Conservation (phyloP, 1,140 invertebrate species). For the Meloidogyne exigua region DNA sequence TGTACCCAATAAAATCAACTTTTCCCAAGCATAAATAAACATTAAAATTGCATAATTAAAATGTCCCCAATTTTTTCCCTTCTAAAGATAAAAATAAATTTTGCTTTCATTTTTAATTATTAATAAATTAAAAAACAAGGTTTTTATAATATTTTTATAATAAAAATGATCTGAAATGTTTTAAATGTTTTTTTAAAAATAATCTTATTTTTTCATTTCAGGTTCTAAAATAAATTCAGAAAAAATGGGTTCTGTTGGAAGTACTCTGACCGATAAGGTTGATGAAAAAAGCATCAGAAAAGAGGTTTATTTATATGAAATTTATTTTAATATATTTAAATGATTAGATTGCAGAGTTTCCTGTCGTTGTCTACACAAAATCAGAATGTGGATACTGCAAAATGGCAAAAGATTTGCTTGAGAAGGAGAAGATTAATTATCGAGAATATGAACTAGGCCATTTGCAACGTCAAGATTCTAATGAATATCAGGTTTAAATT, state of each 20-base stretch:
- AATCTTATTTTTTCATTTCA: background rate
- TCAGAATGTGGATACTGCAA: constrained; percentile 50
- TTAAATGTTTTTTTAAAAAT: too few species aligned
- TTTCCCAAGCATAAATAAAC: background rate
- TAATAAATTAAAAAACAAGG: background rate
- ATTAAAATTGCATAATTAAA: background rate
- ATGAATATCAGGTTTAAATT: constrained; percentile 31
- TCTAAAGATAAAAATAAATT: constrained; percentile 7
- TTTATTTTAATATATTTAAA: background rate
- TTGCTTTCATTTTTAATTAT: background rate
- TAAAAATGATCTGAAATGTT: too few species aligned
- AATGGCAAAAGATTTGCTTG: constrained; percentile 43
- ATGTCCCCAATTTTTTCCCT: background rate
- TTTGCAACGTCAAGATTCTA: constrained; percentile 32
- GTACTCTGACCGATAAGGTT: background rate
- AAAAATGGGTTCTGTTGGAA: constrained; percentile 1
- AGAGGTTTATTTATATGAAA: background rate
- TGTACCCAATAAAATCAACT: too few species aligned
- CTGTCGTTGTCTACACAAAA: constrained; percentile 49
- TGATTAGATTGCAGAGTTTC: constrained; percentile 40
- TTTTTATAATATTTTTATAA: too few species aligned
- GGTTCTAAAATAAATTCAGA: background rate
- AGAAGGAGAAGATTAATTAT: constrained; percentile 42
- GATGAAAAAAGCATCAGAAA: constrained; percentile 1
- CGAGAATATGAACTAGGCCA: constrained; percentile 45